Conservation (phyloP, 2,888 invertebrate genomes). For the Lasius platythorax region DNA sequence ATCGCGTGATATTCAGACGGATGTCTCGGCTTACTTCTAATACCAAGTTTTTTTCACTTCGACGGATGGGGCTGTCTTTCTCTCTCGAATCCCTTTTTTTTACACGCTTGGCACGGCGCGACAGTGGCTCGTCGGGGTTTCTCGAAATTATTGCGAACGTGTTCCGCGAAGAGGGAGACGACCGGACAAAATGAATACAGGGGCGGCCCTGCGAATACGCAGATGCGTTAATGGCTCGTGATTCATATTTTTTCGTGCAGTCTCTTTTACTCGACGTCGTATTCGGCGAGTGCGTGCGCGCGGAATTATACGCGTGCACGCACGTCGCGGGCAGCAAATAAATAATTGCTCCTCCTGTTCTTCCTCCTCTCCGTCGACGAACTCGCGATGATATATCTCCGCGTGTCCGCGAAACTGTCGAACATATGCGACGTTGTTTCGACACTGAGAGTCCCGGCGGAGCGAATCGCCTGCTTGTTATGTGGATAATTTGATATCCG, state of each 20-base stretch:
- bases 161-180: slow-evolving; percentile 59
- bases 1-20: slow-evolving; percentile 33
- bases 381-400: slow-evolving; percentile 40
- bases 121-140: slow-evolving; percentile 71
- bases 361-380: background rate
- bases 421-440: slow-evolving; percentile 48
- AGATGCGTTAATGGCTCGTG: slow-evolving; percentile 64
- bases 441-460: slow-evolving; percentile 1
- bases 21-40: slow-evolving; percentile 41
- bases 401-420: slow-evolving; percentile 30
- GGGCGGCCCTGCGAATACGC: slow-evolving; percentile 63
- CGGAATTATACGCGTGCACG: background rate
- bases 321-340: background rate
- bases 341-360: slow-evolving; percentile 9
- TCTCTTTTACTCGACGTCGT: slow-evolving; percentile 10
- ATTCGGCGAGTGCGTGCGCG: background rate
- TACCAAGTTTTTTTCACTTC: slow-evolving; percentile 31
- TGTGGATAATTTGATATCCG: slow-evolving; percentile 27
- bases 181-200: slow-evolving; percentile 57
- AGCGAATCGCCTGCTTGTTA: slow-evolving; percentile 18
- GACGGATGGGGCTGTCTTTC: slow-evolving; percentile 36
- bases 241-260: slow-evolving; percentile 61
- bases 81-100: slow-evolving; percentile 53
- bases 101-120: slow-evolving; percentile 60
- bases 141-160: slow-evolving; percentile 77